Evolutionary conservation across 2,113 vertebrate genomes (phyloP).

Genomic region (Phyllostomus hastatus): DNA sequence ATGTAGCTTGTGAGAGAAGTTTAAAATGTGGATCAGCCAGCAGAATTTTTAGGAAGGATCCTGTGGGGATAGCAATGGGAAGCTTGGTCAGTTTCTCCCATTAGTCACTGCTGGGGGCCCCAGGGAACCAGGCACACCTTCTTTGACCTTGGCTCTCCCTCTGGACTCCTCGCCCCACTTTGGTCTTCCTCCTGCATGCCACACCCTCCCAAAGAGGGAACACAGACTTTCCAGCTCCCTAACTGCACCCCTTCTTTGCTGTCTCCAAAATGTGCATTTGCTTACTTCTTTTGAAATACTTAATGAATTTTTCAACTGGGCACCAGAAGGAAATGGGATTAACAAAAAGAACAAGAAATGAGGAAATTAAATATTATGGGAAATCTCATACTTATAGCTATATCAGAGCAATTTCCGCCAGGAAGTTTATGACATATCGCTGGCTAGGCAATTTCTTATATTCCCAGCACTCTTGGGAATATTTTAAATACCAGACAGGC

Average conservation of each 20-base stretch:
- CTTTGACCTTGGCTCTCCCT: neutral
- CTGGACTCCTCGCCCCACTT: too few relatives aligned
- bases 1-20: neutral
- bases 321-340: slow-evolving; percentile 1
- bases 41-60: neutral
- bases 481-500: slow-evolving; percentile 46
- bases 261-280: neutral
- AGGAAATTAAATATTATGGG: slow-evolving; percentile 33
- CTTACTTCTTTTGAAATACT: slow-evolving; percentile 8
- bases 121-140: neutral
- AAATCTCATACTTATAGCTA: neutral
- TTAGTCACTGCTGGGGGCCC: neutral
- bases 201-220: neutral
- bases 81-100: neutral
- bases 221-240: neutral
- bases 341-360: slow-evolving; percentile 42
- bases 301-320: neutral
- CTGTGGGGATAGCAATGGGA: neutral
- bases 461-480: neutral
- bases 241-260: neutral
- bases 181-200: too few relatives aligned
- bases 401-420: neutral
- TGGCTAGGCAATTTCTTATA: neutral
- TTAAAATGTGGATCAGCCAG: neutral
- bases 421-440: neutral